These are phyloP conservation scores for Hipparchia sbordonii DNA, from an alignment of 2,888 invertebrate genomes.

Conservation along the genomic window DNA sequence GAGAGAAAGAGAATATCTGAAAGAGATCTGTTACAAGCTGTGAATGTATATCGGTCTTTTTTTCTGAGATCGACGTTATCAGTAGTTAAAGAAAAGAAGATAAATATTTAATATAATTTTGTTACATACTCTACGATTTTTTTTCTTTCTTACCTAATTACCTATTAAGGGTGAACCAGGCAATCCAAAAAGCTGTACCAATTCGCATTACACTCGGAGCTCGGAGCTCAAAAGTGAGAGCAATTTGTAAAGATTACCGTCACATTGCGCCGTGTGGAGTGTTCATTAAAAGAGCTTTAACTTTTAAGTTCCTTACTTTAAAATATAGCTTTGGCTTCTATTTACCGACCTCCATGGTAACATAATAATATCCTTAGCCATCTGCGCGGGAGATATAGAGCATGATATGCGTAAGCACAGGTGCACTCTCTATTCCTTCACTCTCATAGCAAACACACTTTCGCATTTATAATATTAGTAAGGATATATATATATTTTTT, in stretches of 20 bases:
- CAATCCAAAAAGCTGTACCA: slow-evolving; percentile 12
- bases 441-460: no score
- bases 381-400: neutral
- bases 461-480: no score
- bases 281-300: slow-evolving; percentile 48
- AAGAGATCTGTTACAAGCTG: no score
- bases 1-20: no score
- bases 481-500: no score
- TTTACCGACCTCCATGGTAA: neutral
- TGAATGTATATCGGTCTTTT: no score
- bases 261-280: slow-evolving; percentile 46
- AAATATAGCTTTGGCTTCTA: slow-evolving; percentile 27
- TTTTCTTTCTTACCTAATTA: neutral
- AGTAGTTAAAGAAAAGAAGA: no score
- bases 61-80: no score
- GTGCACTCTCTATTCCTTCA: neutral
- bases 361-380: neutral
- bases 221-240: slow-evolving; percentile 48
- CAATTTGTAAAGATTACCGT: slow-evolving; percentile 61
- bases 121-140: no score
- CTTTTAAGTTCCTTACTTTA: slow-evolving; percentile 42
- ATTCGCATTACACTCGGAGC: slow-evolving; percentile 32
- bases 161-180: neutral
- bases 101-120: no score
- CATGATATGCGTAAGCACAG: neutral